Evolutionary conservation across 1,140 invertebrate genomes (phyloP).

Genomic region (Glossosoma conforme): DNA sequence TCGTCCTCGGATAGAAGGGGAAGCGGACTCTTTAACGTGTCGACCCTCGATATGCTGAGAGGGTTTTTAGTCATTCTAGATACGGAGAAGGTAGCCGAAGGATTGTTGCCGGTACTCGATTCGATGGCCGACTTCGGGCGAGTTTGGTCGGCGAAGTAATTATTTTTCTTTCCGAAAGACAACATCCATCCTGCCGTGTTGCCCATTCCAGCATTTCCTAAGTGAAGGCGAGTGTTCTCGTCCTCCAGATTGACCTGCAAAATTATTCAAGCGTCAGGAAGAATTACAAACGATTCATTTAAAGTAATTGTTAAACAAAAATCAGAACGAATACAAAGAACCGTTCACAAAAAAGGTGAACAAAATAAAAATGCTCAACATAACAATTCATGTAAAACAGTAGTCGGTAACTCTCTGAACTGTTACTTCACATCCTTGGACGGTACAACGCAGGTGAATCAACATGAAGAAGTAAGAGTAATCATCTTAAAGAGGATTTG

Average conservation of each 20-base stretch:
- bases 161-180: conserved; percentile 27
- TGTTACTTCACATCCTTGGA: too few relatives aligned
- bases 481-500: too few relatives aligned
- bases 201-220: conserved; percentile 29
- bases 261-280: too few relatives aligned
- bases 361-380: too few relatives aligned
- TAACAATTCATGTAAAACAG: too few relatives aligned
- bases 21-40: conserved; percentile 15
- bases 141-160: conserved; percentile 32
- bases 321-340: too few relatives aligned
- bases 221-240: conserved; percentile 28
- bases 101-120: conserved; percentile 15
- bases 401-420: too few relatives aligned
- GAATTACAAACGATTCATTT: too few relatives aligned
- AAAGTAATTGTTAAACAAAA: too few relatives aligned
- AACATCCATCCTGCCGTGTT: conserved; percentile 26
- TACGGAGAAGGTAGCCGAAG: conserved; percentile 14
- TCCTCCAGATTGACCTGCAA: conserved; percentile 44
- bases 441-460: too few relatives aligned
- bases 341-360: too few relatives aligned
- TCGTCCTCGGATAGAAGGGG: conserved; percentile 23
- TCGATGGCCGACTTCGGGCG: conserved; percentile 38
- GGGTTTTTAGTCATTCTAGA: conserved; percentile 24
- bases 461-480: too few relatives aligned
- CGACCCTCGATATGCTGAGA: conserved; percentile 11